phyloP scores from a whole-genome alignment of 1,140 invertebrate species.

The Episyrphus balteatus region DNA sequence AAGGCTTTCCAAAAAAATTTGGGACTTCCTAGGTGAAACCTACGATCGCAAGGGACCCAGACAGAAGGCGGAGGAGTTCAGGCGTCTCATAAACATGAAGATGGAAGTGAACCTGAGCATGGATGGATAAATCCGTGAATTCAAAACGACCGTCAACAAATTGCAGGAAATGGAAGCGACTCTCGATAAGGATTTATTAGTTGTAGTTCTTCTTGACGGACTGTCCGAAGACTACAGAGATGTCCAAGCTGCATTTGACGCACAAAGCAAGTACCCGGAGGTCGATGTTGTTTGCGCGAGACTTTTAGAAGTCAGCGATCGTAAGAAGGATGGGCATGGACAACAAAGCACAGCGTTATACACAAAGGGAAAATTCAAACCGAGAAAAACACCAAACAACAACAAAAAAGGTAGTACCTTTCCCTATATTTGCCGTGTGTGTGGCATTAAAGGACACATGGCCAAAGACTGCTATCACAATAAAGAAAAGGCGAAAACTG shows the following conservation, averaged over 20 bases:
- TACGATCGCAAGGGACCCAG: too few relatives aligned
- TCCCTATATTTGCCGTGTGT: too few relatives aligned
- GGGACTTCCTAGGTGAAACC: too few relatives aligned
- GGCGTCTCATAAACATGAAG: not conserved
- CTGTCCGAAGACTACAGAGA: not conserved
- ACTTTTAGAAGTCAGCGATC: conserved; percentile 1
- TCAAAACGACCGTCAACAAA: not conserved
- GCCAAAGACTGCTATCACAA: too few relatives aligned
- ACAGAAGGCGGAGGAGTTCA: too few relatives aligned
- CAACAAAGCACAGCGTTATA: not conserved
- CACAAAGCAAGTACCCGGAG: not conserved
- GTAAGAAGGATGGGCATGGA: not conserved
- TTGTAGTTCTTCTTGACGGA: conserved; percentile 3
- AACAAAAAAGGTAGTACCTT: not conserved
- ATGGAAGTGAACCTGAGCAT: not conserved
- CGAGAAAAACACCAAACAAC: not conserved
- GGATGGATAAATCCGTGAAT: not conserved
- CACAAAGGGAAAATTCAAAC: not conserved
- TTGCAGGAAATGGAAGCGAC: not conserved
- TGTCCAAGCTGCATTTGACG: conserved; percentile 3
- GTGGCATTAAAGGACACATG: too few relatives aligned
- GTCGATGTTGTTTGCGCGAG: not conserved
- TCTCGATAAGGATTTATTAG: conserved; percentile 1
- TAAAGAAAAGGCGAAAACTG: too few relatives aligned
- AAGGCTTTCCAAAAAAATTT: too few relatives aligned